Evolutionary conservation across 2,888 invertebrate genomes (phyloP), one percentile per base, ranked within the genome.

Genomic region (Caenorhabditis imperialis): DNA sequence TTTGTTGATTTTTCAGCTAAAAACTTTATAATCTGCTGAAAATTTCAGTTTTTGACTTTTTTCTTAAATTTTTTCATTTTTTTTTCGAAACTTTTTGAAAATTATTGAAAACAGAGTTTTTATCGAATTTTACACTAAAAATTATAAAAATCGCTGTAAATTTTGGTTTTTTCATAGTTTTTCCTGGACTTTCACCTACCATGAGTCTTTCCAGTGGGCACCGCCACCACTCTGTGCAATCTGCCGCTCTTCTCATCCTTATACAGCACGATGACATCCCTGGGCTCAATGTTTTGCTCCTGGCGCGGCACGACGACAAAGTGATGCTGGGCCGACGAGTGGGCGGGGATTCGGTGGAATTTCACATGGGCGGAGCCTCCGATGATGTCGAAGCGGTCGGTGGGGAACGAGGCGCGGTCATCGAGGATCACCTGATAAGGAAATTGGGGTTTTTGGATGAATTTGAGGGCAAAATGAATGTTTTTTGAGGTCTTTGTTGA

Each of bases 371-470:
- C 10, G 1, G 53, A 58, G 0, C 72, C 72, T 14, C 23, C 42
- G n/a, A 23, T 5, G 18, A 65, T 42, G 6, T 40, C 47, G 54
- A 73, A 73, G 14, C 30, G 42, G 18, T 67, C 50, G 1, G 65
- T 61, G 12, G 73, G 73, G 50, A 61, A 73, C 8, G 73, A 65
- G 2, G 27, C 27, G 0, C 42, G 54, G 38, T 73, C 73, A 25
- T 60, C 55, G 7, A 73, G 55, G 5, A 42, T 42, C 7, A 73
- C 72, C 62, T 71, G 44, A 42, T 54, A 53, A 30, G 10, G 18
- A 18, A n/a, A n/a, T n/a, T n/a, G n/a, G n/a, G n/a, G n/a, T n/a
- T n/a, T n/a, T n/a, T n/a, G n/a, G n/a, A n/a, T n/a, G n/a, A n/a
- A n/a, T n/a, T n/a, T n/a, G n/a, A n/a, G n/a, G n/a, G n/a, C n/a